These are phyloP conservation scores for Recurvirostra avosetta DNA, from an alignment of 2,113 vertebrate species.

Conservation along the genomic window DNA sequence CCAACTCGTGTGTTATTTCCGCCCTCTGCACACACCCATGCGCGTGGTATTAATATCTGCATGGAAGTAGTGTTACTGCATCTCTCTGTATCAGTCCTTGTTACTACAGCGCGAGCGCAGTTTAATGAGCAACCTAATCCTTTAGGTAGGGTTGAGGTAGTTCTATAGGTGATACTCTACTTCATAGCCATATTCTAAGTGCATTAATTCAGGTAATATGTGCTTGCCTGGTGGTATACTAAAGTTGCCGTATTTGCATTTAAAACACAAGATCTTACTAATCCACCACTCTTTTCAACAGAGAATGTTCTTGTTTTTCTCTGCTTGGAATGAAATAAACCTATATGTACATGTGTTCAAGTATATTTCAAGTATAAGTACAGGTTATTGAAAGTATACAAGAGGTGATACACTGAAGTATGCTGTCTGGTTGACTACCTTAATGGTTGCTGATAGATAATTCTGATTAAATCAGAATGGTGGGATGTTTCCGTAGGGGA, in stretches of 20 bases:
- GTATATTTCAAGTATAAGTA: not conserved
- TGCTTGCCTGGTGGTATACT: not conserved
- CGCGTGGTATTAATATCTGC: accelerated
- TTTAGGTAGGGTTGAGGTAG: not conserved
- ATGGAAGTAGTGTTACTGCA: not conserved
- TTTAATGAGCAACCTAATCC: not conserved
- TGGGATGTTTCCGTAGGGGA: not conserved
- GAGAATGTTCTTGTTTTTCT: not conserved
- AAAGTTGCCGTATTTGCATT: not conserved
- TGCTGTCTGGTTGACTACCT: not conserved
- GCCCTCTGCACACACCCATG: not conserved
- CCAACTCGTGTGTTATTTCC: not conserved
- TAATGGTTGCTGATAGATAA: not conserved
- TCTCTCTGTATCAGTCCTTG: not conserved
- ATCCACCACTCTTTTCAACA: not conserved
- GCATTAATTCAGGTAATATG: not conserved
- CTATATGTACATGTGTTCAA: accelerated
- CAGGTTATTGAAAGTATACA: not conserved
- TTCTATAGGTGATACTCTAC: not conserved
- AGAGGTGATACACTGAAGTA: not conserved
- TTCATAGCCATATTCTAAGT: not conserved
- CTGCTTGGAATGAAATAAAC: not conserved
- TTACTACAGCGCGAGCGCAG: not conserved
- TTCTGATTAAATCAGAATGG: not conserved
- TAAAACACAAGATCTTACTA: not conserved